Base-by-base conservation (phyloP, 2,797 vertebrate genomes). In the Gymnoscopelus braueri region DNA sequence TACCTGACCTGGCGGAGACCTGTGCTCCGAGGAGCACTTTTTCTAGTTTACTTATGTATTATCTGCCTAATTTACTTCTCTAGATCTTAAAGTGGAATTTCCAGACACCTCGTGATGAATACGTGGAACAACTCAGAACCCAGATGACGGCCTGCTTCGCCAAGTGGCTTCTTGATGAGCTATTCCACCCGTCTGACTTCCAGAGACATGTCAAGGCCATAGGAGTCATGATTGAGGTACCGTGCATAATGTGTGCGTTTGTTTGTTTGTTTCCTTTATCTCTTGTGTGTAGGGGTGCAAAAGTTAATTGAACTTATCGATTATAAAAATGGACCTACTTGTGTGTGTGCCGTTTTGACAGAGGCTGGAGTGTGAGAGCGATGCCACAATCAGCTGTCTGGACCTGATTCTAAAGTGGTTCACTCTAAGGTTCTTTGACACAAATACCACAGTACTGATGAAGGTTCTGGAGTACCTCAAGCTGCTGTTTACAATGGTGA, bases 1-100 rank as follows among this genome's bases (percentile, higher is more conserved):
- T n/a, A n/a, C n/a, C n/a, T n/a, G n/a, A n/a, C n/a, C n/a, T n/a
- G n/a, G n/a, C n/a, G n/a, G n/a, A n/a, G n/a, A n/a, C n/a, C n/a
- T n/a, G n/a, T n/a, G n/a, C n/a, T n/a, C n/a, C n/a, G n/a, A n/a
- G n/a, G n/a, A n/a, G n/a, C n/a, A n/a, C n/a, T n/a, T n/a, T n/a
- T n/a, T n/a, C n/a, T n/a, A n/a, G n/a, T n/a, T 2, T 44, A 9
- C 39, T 44, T 44, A 44, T 29, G 3, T 29, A 29, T 29, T 29
- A 55, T 12, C n/a, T 60, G 39, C 4, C 7, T 51, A 23, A 24
- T 4, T 35, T 58, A 24, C 47, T 35, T n/a, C 32, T 71, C 4
- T 56, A 99, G 98, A 95, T 98, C 55, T 88, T 99, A 35, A 99
- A 99, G 77, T 99, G 98, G 98, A 99, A 99, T 88, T 99, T 99